A percentile compares a stretch with the other conserved stretches of the same genome.
Evolutionary conservation across 2,113 vertebrate species (phyloP).

Genomic region (Otocyon megalotis): DNA sequence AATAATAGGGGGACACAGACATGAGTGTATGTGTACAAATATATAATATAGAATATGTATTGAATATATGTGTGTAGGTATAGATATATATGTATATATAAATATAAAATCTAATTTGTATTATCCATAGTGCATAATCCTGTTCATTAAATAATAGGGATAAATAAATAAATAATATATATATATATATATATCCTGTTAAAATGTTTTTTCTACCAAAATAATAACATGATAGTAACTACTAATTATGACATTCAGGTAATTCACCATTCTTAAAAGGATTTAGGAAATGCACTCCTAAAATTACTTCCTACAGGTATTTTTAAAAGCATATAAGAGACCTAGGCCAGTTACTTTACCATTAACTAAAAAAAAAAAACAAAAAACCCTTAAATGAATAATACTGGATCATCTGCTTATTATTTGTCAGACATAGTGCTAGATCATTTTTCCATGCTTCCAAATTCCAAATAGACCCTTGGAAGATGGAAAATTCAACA

Average conservation of each 20-base stretch:
- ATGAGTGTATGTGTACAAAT: neutral
- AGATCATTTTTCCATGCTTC: constrained; percentile 1
- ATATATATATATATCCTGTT: neutral
- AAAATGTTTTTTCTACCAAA: constrained; percentile 14
- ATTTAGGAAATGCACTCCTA: constrained; percentile 17
- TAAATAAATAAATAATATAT: neutral
- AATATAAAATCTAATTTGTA: neutral
- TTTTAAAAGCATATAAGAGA: neutral
- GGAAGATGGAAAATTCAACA: neutral
- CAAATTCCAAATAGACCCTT: neutral
- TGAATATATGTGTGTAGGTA: neutral
- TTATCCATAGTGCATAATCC: neutral
- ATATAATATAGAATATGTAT: neutral
- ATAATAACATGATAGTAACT: constrained; percentile 1
- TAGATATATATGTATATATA: neutral
- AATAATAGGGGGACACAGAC: neutral
- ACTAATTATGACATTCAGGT: constrained; percentile 8
- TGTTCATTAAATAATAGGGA: neutral
- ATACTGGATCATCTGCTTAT: neutral
- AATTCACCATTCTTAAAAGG: constrained; percentile 18
- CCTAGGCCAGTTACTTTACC: neutral
- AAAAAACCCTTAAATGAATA: neutral
- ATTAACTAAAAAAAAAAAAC: neutral
- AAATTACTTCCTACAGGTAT: constrained; percentile 24
- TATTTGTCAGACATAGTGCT: neutral